Conservation (phyloP, 2,888 invertebrate species). For the Unio delphinus region DNA sequence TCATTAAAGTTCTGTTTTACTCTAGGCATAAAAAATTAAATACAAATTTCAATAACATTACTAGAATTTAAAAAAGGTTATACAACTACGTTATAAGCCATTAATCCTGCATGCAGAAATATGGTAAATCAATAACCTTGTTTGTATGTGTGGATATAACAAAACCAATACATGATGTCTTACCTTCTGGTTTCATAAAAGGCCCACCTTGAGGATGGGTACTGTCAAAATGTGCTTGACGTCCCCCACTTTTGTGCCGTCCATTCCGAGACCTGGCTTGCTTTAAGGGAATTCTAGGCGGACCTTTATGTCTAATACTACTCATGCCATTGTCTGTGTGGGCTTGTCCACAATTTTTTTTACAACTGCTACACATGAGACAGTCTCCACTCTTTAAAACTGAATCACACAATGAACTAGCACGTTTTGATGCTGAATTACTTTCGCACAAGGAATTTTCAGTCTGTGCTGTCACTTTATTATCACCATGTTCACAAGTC, state of each 20-base stretch:
- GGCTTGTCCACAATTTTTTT: slow-evolving; percentile 22
- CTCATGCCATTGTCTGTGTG: slow-evolving; percentile 10
- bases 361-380: slow-evolving; percentile 15
- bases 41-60: too few relatives aligned
- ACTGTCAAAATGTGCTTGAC: slow-evolving; percentile 32
- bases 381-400: background rate
- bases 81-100: too few relatives aligned
- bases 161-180: background rate
- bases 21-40: too few relatives aligned
- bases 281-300: slow-evolving; percentile 44
- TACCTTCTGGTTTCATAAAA: slow-evolving; percentile 24
- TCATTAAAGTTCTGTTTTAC: too few relatives aligned
- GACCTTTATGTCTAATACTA: slow-evolving; percentile 28
- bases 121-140: too few relatives aligned
- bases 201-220: slow-evolving; percentile 27
- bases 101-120: too few relatives aligned
- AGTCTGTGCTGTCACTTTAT: slow-evolving; percentile 19
- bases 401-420: slow-evolving; percentile 3
- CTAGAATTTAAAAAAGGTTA: too few relatives aligned
- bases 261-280: slow-evolving; percentile 24
- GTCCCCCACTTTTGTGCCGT: slow-evolving; percentile 17
- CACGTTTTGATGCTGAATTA: slow-evolving; percentile 20
- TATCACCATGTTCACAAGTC: slow-evolving; percentile 15
- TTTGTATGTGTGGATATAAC: too few relatives aligned
- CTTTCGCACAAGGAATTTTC: slow-evolving; percentile 11